A percentile compares a stretch with the other conserved stretches of the same genome.
Conservation (phyloP, 1,140 invertebrate genomes). For the Drosophila parvula region DNA sequence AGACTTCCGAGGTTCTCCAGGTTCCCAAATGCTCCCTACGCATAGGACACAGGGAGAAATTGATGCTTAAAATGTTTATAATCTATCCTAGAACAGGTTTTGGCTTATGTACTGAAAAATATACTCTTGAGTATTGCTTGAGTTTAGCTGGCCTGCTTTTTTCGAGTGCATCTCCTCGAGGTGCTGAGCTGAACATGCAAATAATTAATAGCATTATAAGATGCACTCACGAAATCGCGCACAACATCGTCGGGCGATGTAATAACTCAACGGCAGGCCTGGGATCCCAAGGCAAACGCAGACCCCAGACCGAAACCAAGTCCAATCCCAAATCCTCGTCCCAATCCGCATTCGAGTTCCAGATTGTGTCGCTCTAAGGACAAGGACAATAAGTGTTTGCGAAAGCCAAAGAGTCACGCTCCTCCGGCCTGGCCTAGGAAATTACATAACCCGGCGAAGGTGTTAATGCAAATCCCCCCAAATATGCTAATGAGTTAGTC, state of each 20-base stretch:
- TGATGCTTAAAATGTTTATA: neutral
- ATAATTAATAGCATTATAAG: slow-evolving; percentile 84
- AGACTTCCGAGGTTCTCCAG: slow-evolving; percentile 8
- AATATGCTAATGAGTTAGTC: slow-evolving; percentile 78
- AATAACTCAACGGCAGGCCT: slow-evolving; percentile 70
- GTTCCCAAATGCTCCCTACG: slow-evolving; percentile 30
- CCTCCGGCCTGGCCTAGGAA: slow-evolving; percentile 59
- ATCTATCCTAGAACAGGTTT: neutral
- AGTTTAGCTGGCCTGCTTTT: neutral
- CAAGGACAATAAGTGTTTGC: slow-evolving; percentile 80
- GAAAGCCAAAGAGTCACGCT: slow-evolving; percentile 70
- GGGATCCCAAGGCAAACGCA: slow-evolving; percentile 17
- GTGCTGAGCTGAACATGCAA: slow-evolving; percentile 81
- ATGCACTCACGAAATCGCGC: slow-evolving; percentile 83
- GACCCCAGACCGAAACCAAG: neutral
- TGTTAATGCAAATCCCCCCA: slow-evolving; percentile 82
- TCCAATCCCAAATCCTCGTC: slow-evolving; percentile 8
- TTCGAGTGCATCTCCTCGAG: slow-evolving; percentile 31
- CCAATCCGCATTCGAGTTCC: slow-evolving; percentile 16
- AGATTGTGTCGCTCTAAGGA: slow-evolving; percentile 60
- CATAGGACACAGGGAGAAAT: slow-evolving; percentile 20
- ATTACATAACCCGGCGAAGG: slow-evolving; percentile 80
- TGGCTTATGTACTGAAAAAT: too few relatives aligned
- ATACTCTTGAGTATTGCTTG: too few relatives aligned
- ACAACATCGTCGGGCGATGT: slow-evolving; percentile 74